Conservation (phyloP, 2,888 invertebrate species). For the Himalopsyche anomala region DNA sequence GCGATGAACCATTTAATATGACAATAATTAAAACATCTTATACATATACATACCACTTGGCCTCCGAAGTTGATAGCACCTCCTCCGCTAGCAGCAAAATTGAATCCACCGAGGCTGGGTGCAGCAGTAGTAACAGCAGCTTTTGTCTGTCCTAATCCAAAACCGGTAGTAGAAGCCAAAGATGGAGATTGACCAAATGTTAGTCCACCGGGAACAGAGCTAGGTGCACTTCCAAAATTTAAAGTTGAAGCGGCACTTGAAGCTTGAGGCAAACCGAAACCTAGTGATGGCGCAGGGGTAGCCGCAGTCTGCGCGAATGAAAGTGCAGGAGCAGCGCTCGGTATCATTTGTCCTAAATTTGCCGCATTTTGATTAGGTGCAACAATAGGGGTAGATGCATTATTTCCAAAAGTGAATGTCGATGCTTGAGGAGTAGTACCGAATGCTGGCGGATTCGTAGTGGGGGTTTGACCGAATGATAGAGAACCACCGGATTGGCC, state of each 20-base stretch:
- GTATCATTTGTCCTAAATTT: constrained; percentile 45
- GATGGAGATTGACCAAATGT: constrained; percentile 1
- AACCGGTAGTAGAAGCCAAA: not conserved
- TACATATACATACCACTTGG: not conserved
- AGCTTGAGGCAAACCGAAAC: constrained; percentile 46
- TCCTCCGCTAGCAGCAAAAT: constrained; percentile 1
- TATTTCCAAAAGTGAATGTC: constrained; percentile 1
- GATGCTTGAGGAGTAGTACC: not conserved
- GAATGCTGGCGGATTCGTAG: constrained; percentile 7
- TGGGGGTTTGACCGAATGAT: constrained; percentile 51
- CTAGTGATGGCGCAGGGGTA: constrained; percentile 38
- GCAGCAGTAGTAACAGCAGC: constrained; percentile 8
- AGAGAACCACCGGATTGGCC: not conserved
- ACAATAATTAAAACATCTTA: too few species aligned
- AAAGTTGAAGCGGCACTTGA: constrained; percentile 38
- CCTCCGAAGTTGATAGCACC: constrained; percentile 19
- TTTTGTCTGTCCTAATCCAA: constrained; percentile 12
- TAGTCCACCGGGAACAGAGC: not conserved
- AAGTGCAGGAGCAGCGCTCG: constrained; percentile 28
- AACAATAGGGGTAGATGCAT: not conserved
- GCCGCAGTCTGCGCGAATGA: constrained; percentile 48
- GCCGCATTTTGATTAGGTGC: not conserved
- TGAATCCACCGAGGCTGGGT: not conserved
- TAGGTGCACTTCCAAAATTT: constrained; percentile 32
- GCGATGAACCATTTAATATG: too few species aligned